phyloP scores from a whole-genome alignment of 2,113 vertebrate species.

The Otocyon megalotis region DNA sequence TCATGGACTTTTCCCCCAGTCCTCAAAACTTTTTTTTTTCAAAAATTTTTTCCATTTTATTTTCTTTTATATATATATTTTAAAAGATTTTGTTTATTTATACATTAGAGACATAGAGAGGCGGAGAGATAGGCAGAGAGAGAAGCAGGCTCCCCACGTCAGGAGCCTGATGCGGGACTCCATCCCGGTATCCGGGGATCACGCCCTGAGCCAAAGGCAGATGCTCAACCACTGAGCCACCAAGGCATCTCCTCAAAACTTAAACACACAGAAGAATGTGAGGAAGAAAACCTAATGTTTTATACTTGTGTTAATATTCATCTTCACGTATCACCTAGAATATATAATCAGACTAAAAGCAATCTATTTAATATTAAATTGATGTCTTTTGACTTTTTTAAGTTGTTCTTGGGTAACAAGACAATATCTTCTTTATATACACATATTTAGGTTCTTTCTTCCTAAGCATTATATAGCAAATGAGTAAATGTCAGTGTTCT shows the following conservation, averaged over 20 bases:
- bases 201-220: no score
- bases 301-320: neutral
- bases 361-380: neutral
- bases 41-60: no score
- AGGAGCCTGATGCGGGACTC: no score
- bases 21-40: neutral
- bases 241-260: neutral
- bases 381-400: neutral
- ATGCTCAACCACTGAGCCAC: no score
- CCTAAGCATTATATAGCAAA: neutral
- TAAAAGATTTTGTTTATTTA: no score
- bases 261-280: neutral
- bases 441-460: neutral
- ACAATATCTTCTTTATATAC: neutral
- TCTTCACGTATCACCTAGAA: neutral
- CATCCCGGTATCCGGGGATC: no score
- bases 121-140: no score
- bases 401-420: neutral
- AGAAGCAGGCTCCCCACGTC: no score
- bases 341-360: slow-evolving; percentile 16
- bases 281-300: neutral
- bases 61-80: no score
- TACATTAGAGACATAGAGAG: no score
- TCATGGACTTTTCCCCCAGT: neutral
- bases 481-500: neutral